Percentiles rank a stretch among this genome's conserved stretches.
These are phyloP conservation scores for Cephus cinctus DNA, from an alignment of 1,140 invertebrate species.

Conservation along the genomic window DNA sequence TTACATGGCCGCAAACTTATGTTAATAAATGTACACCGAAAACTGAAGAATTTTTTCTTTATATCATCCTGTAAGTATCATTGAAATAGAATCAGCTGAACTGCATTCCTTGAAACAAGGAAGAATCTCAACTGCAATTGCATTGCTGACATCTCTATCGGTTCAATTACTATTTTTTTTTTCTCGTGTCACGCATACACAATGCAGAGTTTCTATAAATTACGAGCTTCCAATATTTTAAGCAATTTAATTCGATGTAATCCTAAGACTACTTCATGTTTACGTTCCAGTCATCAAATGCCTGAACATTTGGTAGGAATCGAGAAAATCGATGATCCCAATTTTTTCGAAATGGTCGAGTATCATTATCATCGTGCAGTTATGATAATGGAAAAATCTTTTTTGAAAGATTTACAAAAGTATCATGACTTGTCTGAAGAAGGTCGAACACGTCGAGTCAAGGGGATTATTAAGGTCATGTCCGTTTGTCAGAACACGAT, in stretches of 20 bases:
- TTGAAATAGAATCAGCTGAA: too few species aligned
- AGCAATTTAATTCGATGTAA: too few species aligned
- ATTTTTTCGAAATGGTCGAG: constrained; percentile 71
- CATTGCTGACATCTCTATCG: too few species aligned
- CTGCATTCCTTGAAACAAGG: too few species aligned
- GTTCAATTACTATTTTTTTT: too few species aligned
- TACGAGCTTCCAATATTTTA: too few species aligned
- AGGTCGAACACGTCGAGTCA: constrained; percentile 64
- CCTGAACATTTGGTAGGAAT: constrained; percentile 62
- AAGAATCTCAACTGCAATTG: too few species aligned
- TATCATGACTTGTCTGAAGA: constrained; percentile 61
- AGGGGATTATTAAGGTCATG: constrained; percentile 70
- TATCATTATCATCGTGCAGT: constrained; percentile 73
- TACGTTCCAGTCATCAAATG: constrained; percentile 63
- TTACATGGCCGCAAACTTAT: constrained; percentile 21
- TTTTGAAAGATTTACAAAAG: constrained; percentile 65
- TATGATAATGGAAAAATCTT: constrained; percentile 61
- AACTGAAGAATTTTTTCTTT: too few species aligned
- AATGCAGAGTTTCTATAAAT: too few species aligned
- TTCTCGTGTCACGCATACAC: too few species aligned
- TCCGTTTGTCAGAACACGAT: constrained; percentile 73
- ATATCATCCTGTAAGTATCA: too few species aligned
- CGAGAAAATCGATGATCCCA: constrained; percentile 62
- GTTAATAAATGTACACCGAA: constrained; percentile 27
- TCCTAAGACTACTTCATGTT: too few species aligned